Evolutionary conservation across 2,113 vertebrate genomes (phyloP), one percentile per base, ranked within the genome.

Genomic region (Galbula dea): DNA sequence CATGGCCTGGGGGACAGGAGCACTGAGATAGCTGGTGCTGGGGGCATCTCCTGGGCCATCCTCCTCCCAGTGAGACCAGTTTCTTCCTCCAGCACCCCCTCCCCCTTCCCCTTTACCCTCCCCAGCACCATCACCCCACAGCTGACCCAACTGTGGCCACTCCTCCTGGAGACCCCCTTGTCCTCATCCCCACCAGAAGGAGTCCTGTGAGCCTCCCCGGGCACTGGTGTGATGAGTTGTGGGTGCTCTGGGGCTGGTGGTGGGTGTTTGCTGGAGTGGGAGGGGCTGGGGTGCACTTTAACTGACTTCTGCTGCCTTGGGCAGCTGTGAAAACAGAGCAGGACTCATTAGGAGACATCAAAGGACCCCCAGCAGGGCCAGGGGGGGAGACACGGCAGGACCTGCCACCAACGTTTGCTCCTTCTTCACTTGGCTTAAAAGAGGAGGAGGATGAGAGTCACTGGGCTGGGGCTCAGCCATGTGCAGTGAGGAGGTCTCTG

Each of bases 271-370:
- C 49, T 0, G 5, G 55, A 49, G 34, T 18, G 1, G 71, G 27
- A 19, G 46, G 52, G 46, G 58, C 23, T 5, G 1, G 34, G 54
- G 71, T 4, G 58, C 59, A 15, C 26, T 86, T 94, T 94, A 91
- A 95, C 93, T 91, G 91, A 74, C 63, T 89, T 92, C 93, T 61
- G 74, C 71, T 5, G 36, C 9, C 1, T 19, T n/a, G n/a, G 79
- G 79, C 95, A 97, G 96, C 94, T 97, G 94, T 72, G 90, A 96
- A 93, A 96, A 97, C 95, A 97, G 75, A 79, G 88, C 10, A 6
- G 85, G 45, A 78, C 82, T 93, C 86, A 88, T 94, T 73, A 94
- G 83, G 86, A 81, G 85, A 93, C 76, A 96, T 96, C 95, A 96
- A 96, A 97, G 89, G 75, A 36, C 34, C 86, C 81, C 74, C 75